Conservation (phyloP, 2,113 vertebrate species). For the Euleptes europaea region DNA sequence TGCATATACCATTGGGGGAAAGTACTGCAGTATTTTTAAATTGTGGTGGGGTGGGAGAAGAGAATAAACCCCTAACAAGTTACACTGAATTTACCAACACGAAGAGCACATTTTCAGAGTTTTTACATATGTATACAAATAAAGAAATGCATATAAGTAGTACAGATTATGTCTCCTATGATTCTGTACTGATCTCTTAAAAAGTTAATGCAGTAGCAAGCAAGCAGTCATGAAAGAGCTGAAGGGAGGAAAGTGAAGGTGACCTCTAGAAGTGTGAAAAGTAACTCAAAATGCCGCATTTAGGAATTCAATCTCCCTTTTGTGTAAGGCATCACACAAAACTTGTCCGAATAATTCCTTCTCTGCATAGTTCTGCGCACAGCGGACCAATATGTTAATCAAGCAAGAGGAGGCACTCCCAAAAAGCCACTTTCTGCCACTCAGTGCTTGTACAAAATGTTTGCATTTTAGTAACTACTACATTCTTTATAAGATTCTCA, state of each 20-base stretch:
- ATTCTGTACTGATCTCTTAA: neutral
- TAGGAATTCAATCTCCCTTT: neutral
- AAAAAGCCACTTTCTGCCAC: neutral
- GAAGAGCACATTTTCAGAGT: neutral
- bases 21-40: neutral
- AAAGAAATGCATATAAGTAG: neutral
- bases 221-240: neutral
- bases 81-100: neutral
- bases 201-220: slow-evolving; percentile 7
- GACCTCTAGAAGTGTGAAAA: neutral
- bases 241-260: neutral
- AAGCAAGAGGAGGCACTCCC: neutral
- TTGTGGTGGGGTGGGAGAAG: neutral
- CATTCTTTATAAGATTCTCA: neutral
- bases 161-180: neutral
- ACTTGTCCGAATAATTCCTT: neutral
- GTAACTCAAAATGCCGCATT: neutral
- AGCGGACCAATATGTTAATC: neutral
- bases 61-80: neutral
- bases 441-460: neutral
- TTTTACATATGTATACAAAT: neutral
- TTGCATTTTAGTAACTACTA: neutral
- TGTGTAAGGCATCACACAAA: neutral
- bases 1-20: neutral
- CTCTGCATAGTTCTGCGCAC: slow-evolving; percentile 4